These are phyloP conservation scores for Girardinichthys multiradiatus DNA, from an alignment of 2,113 vertebrate genomes.

Conservation along the genomic window DNA sequence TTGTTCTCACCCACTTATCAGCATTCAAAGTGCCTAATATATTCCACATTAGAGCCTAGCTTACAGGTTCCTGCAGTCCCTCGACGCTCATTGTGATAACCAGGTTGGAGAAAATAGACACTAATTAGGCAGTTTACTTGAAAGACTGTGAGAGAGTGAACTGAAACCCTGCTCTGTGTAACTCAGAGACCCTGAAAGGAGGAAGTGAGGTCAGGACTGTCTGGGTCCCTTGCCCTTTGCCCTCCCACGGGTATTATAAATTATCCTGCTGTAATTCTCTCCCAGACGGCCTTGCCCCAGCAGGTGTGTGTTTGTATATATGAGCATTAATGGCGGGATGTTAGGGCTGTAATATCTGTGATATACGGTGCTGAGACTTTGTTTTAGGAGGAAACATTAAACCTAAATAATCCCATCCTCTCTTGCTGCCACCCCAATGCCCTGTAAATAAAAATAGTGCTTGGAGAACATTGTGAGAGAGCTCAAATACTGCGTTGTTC, in stretches of 20 bases:
- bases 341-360: conserved; percentile 75
- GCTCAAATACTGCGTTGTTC: conserved; percentile 4
- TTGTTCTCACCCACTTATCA: conserved; percentile 47
- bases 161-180: conserved; percentile 38
- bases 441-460: conserved; percentile 62
- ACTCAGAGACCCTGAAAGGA: conserved; percentile 58
- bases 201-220: conserved; percentile 78
- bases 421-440: conserved; percentile 49
- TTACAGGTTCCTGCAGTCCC: conserved; percentile 14
- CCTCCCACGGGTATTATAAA: conserved; percentile 81
- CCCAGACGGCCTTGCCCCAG: conserved; percentile 75
- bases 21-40: conserved; percentile 20
- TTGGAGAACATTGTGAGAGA: conserved; percentile 45
- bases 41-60: conserved; percentile 8
- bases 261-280: conserved; percentile 80
- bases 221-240: conserved; percentile 75
- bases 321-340: conserved; percentile 70
- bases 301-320: conserved; percentile 86
- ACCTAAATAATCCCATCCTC: conserved; percentile 81
- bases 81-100: conserved; percentile 35
- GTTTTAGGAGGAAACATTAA: conserved; percentile 76
- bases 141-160: conserved; percentile 36
- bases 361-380: conserved; percentile 79
- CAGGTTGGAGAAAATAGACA: conserved; percentile 21
- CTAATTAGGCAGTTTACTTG: conserved; percentile 31